Percentiles rank a stretch among this genome's conserved stretches.
Evolutionary conservation across 37 sponge, comb jelly and placozoan species (phyloP).

Genomic region (Trichoplax adhaerens): DNA sequence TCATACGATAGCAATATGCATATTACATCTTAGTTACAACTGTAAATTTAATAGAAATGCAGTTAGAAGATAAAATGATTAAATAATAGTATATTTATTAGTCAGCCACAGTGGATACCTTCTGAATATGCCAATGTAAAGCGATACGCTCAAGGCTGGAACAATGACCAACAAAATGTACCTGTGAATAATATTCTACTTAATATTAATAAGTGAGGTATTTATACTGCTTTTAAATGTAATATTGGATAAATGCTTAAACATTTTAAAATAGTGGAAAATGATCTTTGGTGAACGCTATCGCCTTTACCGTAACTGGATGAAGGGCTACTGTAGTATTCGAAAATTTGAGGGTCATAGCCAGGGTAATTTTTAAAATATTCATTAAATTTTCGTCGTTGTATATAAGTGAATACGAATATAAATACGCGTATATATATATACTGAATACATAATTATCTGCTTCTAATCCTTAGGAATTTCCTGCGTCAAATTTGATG

Average conservation of each 20-base stretch:
- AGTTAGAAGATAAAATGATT: too few relatives aligned
- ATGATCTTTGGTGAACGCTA: conserved; percentile 72
- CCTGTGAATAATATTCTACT: too few relatives aligned
- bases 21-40: too few relatives aligned
- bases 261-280: conserved; percentile 45
- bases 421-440: conserved; percentile 7
- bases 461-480: conserved; percentile 38
- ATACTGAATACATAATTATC: background rate
- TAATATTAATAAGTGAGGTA: too few relatives aligned
- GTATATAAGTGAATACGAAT: background rate
- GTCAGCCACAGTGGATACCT: too few relatives aligned
- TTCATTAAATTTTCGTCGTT: background rate
- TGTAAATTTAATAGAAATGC: too few relatives aligned
- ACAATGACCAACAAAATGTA: too few relatives aligned
- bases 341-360: conserved; percentile 93
- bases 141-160: too few relatives aligned
- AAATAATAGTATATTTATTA: too few relatives aligned
- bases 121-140: too few relatives aligned
- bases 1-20: background rate
- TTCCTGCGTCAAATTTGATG: conserved; percentile 94
- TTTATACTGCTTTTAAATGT: too few relatives aligned
- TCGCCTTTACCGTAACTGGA: conserved; percentile 82
- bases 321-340: conserved; percentile 69
- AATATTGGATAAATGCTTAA: too few relatives aligned
- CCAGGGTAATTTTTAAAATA: conserved; percentile 33